Base-by-base conservation (phyloP, 2,888 invertebrate genomes). In the Rhamnusium bicolor region DNA sequence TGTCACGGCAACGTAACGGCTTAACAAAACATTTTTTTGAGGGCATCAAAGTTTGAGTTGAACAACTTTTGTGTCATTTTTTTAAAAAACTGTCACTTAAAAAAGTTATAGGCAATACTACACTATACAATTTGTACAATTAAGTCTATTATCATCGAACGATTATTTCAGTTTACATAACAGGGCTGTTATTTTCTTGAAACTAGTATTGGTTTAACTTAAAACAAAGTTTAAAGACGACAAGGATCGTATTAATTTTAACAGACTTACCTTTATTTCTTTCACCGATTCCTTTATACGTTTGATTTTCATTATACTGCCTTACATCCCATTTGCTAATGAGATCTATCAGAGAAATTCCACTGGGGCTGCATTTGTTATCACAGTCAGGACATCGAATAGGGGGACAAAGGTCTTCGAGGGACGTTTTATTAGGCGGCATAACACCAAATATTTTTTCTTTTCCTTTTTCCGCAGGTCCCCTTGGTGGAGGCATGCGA, bases 371-470 rank as follows among this genome's bases (percentile, higher is more conserved):
- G 83, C 92, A 93, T 74, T 90, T 90, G 53, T 86, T 58, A 3
- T 91, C 90, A 84, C 93, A 94, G 76, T 91, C 90, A 14, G 91
- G 90, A 81, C 94, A 94, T 14, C 89, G 89, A 56, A 89, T 87
- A 27, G 89, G 90, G 0, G 92, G 90, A 81, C 94, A 94, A 12
- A 93, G 87, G 80, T 92, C 91, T 61, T 92, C 91, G 71, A 90
- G 85, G 70, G 91, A 90, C 29, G 90, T 89, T 78, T 89, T 89
- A 68, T 90, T 90, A 0, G 93, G 93, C n/a, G 92, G 91, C 58
- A 89, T 88, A 71, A 91, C 89, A 1, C 93, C 93, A 81, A 91
- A 92, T 19, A 91, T 74, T 1, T 76, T 79, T 16, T 80, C 83
- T 62, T 81, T 83, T 10, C 74, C 75, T 0, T 73, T 58, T 7